These are phyloP conservation scores for Dioctria linearis DNA, from an alignment of 2,888 invertebrate genomes.

Conservation along the genomic window DNA sequence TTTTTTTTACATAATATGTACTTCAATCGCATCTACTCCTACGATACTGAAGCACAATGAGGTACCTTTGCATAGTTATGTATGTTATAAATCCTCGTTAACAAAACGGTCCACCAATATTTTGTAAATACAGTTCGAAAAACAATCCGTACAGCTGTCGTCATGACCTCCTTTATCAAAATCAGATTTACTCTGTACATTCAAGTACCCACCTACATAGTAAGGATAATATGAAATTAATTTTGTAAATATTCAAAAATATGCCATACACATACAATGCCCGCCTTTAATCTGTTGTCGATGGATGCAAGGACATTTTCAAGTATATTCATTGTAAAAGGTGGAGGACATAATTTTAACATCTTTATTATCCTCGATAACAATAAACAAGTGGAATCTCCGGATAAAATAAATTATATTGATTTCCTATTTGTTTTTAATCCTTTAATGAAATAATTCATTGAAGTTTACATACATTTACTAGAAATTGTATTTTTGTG, in stretches of 20 bases:
- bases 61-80: no score
- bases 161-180: conserved; percentile 35
- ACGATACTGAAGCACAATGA: no score
- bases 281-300: conserved; percentile 10
- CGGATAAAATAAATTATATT: conserved; percentile 36
- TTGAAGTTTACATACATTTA: conserved; percentile 24
- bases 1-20: no score
- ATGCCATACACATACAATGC: neutral
- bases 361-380: conserved; percentile 37
- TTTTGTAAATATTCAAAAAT: neutral
- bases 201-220: neutral
- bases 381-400: conserved; percentile 26
- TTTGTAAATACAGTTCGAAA: no score
- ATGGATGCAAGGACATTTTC: neutral
- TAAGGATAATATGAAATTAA: neutral
- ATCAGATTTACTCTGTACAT: conserved; percentile 5
- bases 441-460: conserved; percentile 34
- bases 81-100: no score
- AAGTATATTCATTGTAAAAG: neutral
- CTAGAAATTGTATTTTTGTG: conserved; percentile 17
- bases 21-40: no score
- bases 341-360: neutral
- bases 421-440: conserved; percentile 46
- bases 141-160: neutral
- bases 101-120: no score